Conservation (phyloP, 1,140 invertebrate species). For the Myzus persicae region DNA sequence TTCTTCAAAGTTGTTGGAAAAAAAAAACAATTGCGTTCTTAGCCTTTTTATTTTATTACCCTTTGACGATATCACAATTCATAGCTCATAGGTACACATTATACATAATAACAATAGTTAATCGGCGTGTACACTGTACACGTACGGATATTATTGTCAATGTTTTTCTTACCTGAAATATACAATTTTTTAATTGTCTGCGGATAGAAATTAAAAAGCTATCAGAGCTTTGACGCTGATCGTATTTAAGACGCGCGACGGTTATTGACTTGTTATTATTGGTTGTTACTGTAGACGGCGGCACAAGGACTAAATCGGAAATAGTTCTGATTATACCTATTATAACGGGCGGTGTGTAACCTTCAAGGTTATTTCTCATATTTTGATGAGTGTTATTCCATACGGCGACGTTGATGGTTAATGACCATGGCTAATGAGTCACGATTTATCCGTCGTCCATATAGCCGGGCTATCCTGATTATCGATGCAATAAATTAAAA, state of each 20-base stretch:
- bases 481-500: slow-evolving; percentile 28
- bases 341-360: slow-evolving; percentile 13
- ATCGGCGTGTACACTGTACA: no score
- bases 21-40: no score
- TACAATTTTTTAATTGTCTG: not conserved
- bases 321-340: slow-evolving; percentile 25
- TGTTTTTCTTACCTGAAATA: no score
- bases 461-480: not conserved
- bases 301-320: slow-evolving; percentile 17
- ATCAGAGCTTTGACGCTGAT: not conserved
- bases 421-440: slow-evolving; percentile 38
- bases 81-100: no score
- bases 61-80: no score
- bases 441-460: not conserved
- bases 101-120: not conserved
- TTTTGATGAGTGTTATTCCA: not conserved
- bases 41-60: no score
- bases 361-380: slow-evolving; percentile 5
- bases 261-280: slow-evolving; percentile 1
- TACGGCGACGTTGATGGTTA: not conserved
- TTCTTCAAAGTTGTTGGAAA: no score
- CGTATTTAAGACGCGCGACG: not conserved
- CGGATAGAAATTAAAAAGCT: not conserved
- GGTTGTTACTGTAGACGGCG: no score
- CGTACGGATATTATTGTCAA: no score